These are phyloP conservation scores for Trematomus loennbergii DNA, from an alignment of 2,113 vertebrate species.

Conservation along the genomic window DNA sequence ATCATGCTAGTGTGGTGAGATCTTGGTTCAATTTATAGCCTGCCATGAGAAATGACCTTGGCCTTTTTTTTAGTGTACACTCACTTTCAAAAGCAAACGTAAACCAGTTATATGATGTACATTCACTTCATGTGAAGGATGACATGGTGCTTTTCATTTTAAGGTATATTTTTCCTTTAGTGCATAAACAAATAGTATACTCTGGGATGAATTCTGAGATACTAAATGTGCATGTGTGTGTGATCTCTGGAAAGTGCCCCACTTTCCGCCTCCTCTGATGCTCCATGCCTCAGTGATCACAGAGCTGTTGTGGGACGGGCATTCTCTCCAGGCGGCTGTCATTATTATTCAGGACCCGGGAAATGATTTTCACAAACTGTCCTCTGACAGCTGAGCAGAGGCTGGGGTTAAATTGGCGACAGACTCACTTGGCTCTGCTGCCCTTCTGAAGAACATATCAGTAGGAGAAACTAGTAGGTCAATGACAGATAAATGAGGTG, in stretches of 20 bases:
- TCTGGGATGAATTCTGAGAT: conserved; percentile 4
- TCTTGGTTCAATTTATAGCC: conserved; percentile 23
- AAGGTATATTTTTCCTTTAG: background rate
- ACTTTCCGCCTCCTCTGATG: conserved; percentile 41
- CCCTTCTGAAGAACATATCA: background rate
- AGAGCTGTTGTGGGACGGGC: conserved; percentile 32
- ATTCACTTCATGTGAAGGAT: background rate
- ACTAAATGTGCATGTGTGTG: conserved; percentile 31
- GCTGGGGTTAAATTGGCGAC: conserved; percentile 5
- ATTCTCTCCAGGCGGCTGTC: conserved; percentile 48
- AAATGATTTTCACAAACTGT: conserved; percentile 35
- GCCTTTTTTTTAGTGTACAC: conserved; percentile 10
- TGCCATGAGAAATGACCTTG: background rate
- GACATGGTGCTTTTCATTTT: background rate
- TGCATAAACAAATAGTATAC: background rate
- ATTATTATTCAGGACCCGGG: conserved; percentile 45
- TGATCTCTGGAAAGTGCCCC: conserved; percentile 52
- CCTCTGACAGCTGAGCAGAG: conserved; percentile 36
- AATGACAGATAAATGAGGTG: conserved; percentile 30
- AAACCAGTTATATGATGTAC: background rate
- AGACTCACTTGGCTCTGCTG: conserved; percentile 9
- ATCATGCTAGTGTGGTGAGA: background rate
- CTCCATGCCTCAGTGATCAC: conserved; percentile 35
- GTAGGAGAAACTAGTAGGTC: conserved; percentile 6
- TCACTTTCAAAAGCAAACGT: background rate